phyloP scores from a whole-genome alignment of 35 echinoderm and acorn worm genomes.

The Hemicentrotus pulcherrimus region DNA sequence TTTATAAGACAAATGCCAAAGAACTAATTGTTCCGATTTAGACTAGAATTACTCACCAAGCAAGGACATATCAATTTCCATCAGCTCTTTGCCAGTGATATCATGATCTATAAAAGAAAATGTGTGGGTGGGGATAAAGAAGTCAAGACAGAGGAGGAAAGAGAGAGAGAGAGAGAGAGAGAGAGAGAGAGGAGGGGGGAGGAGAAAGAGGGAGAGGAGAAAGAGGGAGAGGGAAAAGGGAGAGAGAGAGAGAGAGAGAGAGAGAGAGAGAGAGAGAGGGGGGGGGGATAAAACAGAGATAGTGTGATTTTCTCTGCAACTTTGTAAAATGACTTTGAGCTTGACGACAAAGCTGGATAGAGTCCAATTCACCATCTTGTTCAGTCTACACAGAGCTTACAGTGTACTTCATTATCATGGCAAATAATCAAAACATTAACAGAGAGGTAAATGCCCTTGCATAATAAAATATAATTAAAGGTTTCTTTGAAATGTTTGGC shows the following conservation, averaged over 20 bases:
- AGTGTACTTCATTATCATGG: background rate
- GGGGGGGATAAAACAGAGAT: no score
- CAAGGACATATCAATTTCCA: slow-evolving; percentile 64
- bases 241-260: background rate
- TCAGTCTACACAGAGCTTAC: background rate
- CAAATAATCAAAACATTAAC: background rate
- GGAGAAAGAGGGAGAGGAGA: background rate
- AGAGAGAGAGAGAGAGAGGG: background rate
- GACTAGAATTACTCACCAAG: slow-evolving; percentile 51
- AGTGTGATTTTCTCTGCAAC: background rate
- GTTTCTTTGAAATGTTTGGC: background rate
- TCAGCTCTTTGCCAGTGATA: slow-evolving; percentile 53
- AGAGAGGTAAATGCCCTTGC: background rate
- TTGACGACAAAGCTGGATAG: background rate
- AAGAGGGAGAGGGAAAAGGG: background rate
- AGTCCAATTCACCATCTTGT: background rate
- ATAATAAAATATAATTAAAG: background rate
- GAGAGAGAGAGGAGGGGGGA: background rate
- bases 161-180: background rate
- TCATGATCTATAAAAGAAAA: slow-evolving; percentile 52
- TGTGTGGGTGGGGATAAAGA: background rate
- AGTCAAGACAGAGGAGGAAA: background rate
- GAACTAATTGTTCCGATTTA: background rate
- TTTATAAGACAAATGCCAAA: background rate
- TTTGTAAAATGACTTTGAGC: background rate